Conservation (phyloP, 2,113 vertebrate species). For the Taxidea taxus region DNA sequence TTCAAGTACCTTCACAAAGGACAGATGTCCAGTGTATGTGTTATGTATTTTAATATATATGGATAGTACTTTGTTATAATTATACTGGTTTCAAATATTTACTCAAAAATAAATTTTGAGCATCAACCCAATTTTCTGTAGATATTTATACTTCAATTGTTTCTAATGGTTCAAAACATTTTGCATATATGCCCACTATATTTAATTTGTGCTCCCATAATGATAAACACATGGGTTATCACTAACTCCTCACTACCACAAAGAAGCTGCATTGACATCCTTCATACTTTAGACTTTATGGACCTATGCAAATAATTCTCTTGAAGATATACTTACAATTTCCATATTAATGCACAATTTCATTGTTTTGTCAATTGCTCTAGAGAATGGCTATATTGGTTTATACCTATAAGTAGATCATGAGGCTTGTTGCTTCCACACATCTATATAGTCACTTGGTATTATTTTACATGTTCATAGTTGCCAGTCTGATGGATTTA, state of each 20-base stretch:
- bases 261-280: neutral
- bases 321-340: neutral
- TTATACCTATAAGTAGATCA: neutral
- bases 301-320: neutral
- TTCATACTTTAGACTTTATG: neutral
- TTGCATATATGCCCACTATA: neutral
- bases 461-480: neutral
- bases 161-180: neutral
- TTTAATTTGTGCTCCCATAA: neutral
- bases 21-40: neutral
- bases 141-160: neutral
- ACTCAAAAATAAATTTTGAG: neutral
- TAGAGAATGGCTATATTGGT: neutral
- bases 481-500: neutral
- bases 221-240: neutral
- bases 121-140: neutral
- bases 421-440: neutral
- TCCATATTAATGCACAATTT: neutral
- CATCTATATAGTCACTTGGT: neutral
- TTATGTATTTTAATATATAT: neutral
- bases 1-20: neutral
- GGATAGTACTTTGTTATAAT: neutral
- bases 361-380: neutral
- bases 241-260: neutral
- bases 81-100: neutral